Conservation (phyloP, 2,113 vertebrate species). For the Chauna torquata region DNA sequence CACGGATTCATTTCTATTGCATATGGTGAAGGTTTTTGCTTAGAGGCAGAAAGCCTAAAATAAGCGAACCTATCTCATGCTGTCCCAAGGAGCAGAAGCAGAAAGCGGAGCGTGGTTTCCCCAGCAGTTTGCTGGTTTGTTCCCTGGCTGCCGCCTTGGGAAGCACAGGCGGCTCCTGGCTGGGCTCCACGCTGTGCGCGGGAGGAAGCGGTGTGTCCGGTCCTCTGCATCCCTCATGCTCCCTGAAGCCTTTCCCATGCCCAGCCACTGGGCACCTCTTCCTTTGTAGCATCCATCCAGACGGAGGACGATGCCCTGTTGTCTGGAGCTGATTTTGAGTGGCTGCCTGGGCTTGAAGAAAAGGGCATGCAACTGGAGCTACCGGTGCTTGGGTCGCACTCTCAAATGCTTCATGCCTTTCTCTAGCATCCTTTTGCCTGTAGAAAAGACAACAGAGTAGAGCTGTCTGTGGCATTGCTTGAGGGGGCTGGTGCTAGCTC, state of each 20-base stretch:
- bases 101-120: neutral
- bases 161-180: neutral
- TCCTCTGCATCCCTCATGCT: neutral
- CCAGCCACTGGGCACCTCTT: neutral
- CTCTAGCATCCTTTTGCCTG: neutral
- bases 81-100: neutral
- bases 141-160: neutral
- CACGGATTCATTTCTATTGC: neutral
- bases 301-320: neutral
- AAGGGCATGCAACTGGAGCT: neutral
- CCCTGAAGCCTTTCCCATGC: neutral
- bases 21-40: neutral
- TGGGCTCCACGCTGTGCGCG: accelerated
- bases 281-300: neutral
- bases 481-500: neutral
- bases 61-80: accelerated
- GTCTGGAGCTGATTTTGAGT: neutral
- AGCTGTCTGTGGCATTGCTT: neutral
- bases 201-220: accelerated
- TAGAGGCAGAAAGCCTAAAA: neutral
- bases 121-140: accelerated
- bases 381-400: neutral
- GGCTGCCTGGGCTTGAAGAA: neutral
- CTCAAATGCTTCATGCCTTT: neutral
- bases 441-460: neutral